Conservation (phyloP, 53 echinoderm and acorn worm genomes). For the Temnopleurus reevesii region DNA sequence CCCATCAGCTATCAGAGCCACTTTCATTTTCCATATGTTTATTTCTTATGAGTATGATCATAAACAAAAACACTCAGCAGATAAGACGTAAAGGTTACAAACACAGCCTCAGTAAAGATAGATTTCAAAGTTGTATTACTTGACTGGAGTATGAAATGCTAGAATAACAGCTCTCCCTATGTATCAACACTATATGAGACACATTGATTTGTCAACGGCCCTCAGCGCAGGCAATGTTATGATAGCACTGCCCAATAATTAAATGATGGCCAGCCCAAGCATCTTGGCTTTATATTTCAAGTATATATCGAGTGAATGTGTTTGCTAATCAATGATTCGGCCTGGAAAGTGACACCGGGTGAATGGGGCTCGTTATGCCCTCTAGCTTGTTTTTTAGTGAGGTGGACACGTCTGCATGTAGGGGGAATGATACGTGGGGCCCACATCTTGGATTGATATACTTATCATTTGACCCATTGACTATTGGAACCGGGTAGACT, state of each 20-base stretch:
- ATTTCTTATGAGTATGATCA: background rate
- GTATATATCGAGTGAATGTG: background rate
- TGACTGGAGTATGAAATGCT: background rate
- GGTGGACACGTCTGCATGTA: background rate
- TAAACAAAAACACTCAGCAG: background rate
- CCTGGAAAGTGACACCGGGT: background rate
- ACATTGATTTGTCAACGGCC: background rate
- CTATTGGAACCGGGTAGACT: too few relatives aligned
- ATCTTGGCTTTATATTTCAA: background rate
- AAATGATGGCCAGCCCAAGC: slow-evolving; percentile 19
- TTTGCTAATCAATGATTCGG: slow-evolving; percentile 13
- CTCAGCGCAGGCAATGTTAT: background rate
- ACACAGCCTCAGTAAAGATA: background rate
- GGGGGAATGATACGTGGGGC: background rate
- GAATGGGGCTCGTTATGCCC: background rate
- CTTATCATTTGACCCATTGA: too few relatives aligned
- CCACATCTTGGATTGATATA: too few relatives aligned
- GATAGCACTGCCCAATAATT: background rate
- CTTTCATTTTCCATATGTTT: background rate
- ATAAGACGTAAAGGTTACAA: background rate
- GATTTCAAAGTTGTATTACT: background rate
- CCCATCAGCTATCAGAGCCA: too few relatives aligned
- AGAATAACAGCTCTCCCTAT: slow-evolving; percentile 1
- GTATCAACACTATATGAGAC: slow-evolving; percentile 5
- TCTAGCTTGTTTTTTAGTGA: background rate